Evolutionary conservation across 2,113 vertebrate genomes (phyloP).

Genomic region (Ornithorhynchus anatinus): DNA sequence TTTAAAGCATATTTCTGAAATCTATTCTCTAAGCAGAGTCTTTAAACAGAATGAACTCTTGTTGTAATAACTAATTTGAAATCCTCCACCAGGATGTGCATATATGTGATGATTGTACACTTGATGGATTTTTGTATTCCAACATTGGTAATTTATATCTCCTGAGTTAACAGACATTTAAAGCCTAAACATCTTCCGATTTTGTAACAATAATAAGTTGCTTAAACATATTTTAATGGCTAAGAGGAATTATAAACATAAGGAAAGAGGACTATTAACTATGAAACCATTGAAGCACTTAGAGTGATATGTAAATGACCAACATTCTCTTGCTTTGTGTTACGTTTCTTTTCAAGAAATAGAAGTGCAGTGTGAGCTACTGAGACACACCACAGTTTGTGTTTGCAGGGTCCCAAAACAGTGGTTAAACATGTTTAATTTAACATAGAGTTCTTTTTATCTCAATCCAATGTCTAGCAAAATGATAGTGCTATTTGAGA

Average conservation of each 20-base stretch:
- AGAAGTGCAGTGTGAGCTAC: neutral
- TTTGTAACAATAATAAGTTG: neutral
- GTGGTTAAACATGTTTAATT: slow-evolving; percentile 26
- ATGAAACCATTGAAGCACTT: neutral
- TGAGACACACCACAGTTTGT: neutral
- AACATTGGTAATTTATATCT: neutral
- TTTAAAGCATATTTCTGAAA: neutral
- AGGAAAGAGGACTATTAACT: neutral
- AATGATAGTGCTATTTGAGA: slow-evolving; percentile 23
- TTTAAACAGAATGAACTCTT: neutral
- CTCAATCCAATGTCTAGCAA: slow-evolving; percentile 43
- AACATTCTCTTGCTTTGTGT: neutral
- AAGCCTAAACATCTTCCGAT: neutral
- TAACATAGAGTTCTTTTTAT: slow-evolving; percentile 33
- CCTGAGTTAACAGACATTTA: neutral
- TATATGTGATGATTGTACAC: neutral
- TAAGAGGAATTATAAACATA: neutral
- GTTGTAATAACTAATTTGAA: neutral
- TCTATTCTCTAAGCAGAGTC: neutral
- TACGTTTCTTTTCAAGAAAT: neutral
- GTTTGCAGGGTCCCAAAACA: slow-evolving; percentile 23
- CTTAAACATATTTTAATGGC: neutral
- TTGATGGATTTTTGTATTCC: neutral
- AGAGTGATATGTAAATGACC: neutral
- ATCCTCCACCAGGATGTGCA: neutral